A percentile compares a stretch with the other conserved stretches of the same genome.
Conservation (phyloP, 2,888 invertebrate genomes). For the Balanococcus diminutus region DNA sequence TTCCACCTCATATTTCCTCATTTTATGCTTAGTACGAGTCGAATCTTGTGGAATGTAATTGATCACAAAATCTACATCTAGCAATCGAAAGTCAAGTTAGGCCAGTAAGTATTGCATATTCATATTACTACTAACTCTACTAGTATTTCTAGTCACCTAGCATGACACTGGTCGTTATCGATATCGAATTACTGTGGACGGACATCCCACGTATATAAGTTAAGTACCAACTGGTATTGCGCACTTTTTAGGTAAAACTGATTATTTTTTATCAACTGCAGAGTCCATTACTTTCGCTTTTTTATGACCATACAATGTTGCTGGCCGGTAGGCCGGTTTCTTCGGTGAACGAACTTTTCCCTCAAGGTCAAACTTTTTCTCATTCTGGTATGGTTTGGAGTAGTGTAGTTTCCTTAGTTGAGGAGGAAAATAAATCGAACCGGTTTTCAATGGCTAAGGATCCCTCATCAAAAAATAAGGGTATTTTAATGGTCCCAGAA, state of each 20-base stretch:
- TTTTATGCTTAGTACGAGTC: too few species aligned
- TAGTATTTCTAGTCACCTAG: not conserved
- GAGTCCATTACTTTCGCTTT: not conserved
- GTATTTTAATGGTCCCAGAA: too few species aligned
- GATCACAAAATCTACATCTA: not conserved
- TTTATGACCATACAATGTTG: not conserved
- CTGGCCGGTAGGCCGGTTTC: too few species aligned
- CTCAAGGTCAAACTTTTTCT: conserved; percentile 1
- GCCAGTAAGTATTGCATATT: not conserved
- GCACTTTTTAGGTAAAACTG: not conserved
- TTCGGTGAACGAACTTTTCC: not conserved
- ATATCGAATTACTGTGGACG: too few species aligned
- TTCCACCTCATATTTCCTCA: not conserved
- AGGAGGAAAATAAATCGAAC: not conserved
- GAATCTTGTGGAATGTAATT: not conserved
- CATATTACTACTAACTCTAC: not conserved
- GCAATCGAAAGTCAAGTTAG: too few species aligned
- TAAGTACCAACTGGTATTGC: not conserved
- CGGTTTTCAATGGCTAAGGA: too few species aligned
- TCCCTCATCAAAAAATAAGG: too few species aligned
- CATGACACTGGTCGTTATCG: not conserved
- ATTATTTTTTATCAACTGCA: not conserved
- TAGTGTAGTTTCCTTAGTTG: not conserved
- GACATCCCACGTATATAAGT: not conserved
- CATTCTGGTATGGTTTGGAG: not conserved